Conservation (phyloP, 1,140 invertebrate species). For the Cotesia typhae region DNA sequence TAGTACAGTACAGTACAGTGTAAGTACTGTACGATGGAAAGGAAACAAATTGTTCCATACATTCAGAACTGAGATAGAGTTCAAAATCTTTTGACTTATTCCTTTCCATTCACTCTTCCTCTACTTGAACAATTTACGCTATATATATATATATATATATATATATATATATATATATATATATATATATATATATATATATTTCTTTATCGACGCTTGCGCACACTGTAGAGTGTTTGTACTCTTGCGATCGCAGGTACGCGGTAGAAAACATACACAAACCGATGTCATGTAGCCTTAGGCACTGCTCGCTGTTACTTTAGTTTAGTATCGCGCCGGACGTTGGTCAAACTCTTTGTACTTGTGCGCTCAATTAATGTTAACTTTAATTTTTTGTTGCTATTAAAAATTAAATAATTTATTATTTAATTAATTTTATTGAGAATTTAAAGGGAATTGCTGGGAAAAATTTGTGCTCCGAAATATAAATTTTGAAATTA, state of each 20-base stretch:
- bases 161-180: no score
- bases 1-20: no score
- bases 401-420: not conserved
- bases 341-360: slow-evolving; percentile 32
- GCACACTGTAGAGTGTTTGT: not conserved
- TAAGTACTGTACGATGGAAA: no score
- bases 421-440: not conserved
- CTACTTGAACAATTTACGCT: no score
- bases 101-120: no score
- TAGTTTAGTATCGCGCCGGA: slow-evolving; percentile 50
- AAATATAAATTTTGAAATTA: not conserved
- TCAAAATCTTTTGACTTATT: no score
- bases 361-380: not conserved
- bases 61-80: no score
- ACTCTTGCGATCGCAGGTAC: slow-evolving; percentile 3
- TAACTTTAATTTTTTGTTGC: not conserved
- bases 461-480: no score
- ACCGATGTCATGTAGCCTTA: not conserved
- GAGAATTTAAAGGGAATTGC: not conserved
- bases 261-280: slow-evolving; percentile 13
- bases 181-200: not conserved
- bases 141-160: no score
- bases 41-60: no score
- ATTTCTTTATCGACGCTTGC: not conserved
- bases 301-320: slow-evolving; percentile 30